phyloP scores from a whole-genome alignment of 2,888 invertebrate species.

The Onthophagus sagittarius region DNA sequence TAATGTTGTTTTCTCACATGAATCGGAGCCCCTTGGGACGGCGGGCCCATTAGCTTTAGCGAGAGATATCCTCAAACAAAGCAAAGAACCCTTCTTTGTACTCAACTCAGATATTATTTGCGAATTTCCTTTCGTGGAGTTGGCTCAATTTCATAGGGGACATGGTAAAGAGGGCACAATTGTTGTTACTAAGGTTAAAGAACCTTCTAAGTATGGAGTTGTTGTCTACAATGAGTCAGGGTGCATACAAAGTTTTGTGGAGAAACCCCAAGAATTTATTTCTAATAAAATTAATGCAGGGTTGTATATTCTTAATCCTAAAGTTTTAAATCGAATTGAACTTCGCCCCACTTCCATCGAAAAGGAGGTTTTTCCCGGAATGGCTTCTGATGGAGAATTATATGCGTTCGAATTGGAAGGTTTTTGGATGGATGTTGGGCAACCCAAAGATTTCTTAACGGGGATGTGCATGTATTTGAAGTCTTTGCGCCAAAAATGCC shows the following conservation, averaged over 20 bases:
- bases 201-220: conserved; percentile 99
- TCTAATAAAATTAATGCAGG: conserved; percentile 99
- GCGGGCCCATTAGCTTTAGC: conserved; percentile 95
- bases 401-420: conserved; percentile 93
- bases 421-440: conserved; percentile 99
- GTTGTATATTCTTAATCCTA: conserved; percentile 93
- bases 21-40: conserved; percentile 94
- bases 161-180: conserved; percentile 98
- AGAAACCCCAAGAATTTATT: conserved; percentile 98
- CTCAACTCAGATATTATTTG: conserved; percentile 99
- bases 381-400: conserved; percentile 83
- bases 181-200: conserved; percentile 97
- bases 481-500: conserved; percentile 74
- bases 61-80: conserved; percentile 65
- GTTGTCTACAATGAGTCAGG: conserved; percentile 88
- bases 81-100: conserved; percentile 93
- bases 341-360: conserved; percentile 95
- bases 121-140: conserved; percentile 96
- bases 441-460: conserved; percentile 96
- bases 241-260: conserved; percentile 88
- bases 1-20: conserved; percentile 88
- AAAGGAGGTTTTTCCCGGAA: conserved; percentile 95
- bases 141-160: conserved; percentile 84
- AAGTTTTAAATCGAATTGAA: conserved; percentile 85
- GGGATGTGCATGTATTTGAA: conserved; percentile 82